These are phyloP conservation scores for Ptychodera flava DNA, from an alignment of 35 echinoderm and acorn worm species.

Conservation along the genomic window DNA sequence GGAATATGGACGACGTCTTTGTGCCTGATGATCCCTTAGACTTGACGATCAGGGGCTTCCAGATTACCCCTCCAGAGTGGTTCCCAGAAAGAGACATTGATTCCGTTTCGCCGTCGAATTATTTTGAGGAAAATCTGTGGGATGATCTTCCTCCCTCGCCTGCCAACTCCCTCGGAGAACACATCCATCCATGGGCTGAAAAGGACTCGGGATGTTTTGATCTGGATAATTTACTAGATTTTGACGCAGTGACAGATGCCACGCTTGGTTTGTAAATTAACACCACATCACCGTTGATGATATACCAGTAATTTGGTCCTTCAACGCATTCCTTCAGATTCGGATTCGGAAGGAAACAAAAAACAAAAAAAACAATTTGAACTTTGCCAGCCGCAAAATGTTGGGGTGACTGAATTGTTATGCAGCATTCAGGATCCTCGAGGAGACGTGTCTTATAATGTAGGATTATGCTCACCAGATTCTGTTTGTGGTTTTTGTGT, in stretches of 20 bases:
- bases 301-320: too few relatives aligned
- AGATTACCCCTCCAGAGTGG: conserved; percentile 73
- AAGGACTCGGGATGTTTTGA: conserved; percentile 26
- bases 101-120: conserved; percentile 19
- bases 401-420: too few relatives aligned
- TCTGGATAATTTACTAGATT: conserved; percentile 64
- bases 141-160: conserved; percentile 74
- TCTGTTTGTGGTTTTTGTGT: too few relatives aligned
- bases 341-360: too few relatives aligned
- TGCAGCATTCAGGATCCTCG: too few relatives aligned
- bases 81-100: conserved; percentile 49
- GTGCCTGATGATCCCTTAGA: conserved; percentile 36
- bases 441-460: too few relatives aligned
- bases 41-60: conserved; percentile 63
- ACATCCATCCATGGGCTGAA: conserved; percentile 93
- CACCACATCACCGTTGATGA: too few relatives aligned
- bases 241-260: conserved; percentile 30
- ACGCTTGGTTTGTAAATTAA: not conserved
- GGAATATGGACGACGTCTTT: conserved; percentile 11
- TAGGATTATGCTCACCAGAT: too few relatives aligned
- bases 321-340: too few relatives aligned
- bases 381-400: too few relatives aligned
- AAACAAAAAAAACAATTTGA: too few relatives aligned
- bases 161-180: conserved; percentile 52
- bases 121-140: conserved; percentile 54